Base-by-base conservation (phyloP, 2,888 invertebrate genomes). In the Tiliacea aurago region DNA sequence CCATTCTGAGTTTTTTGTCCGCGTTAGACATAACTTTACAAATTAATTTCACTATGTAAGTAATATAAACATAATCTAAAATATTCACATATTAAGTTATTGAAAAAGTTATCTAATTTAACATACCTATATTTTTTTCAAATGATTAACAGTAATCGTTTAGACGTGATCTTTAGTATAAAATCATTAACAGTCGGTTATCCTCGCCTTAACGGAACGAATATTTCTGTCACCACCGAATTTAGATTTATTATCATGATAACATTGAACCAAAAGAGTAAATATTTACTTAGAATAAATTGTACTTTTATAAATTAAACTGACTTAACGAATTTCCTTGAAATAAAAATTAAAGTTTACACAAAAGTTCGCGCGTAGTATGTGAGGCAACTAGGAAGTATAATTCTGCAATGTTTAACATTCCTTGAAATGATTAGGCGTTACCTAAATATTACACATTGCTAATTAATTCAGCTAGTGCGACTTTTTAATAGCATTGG, bases 371-470 rank as follows among this genome's bases (percentile, higher is more conserved):
- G 77, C 20, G 77, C 20, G 41, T 37, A 66, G n/a, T n/a, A 1
- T 20, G n/a, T 80, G 62, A 82, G 53, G 80, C 20, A 83, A 68
- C 23, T 58, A 68, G 84, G 80, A 83, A 81, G 58, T 58, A 1
- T 75, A 51, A 81, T 81, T 81, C 65, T 66, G 77, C 81, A 69
- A 70, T 70, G 66, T 80, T 73, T 80, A 70, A 53, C 53, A 43
- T 53, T 70, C 70, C 47, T 70, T 64, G 49, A 70, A 79, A 73
- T 73, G 55, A 66, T 74, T 63, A 65, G 47, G 55, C 37, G 41
- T 79, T 80, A 61, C 64, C 58, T 28, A 66, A 58, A 56, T 76
- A 64, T 55, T 69, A 63, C 18, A 69, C 56, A 53, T 58, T 66
- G 51, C 37, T 82, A 70, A 78, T 79, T 65, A 45, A 47, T 83